These are phyloP conservation scores for Nymphalis polychloros DNA, from an alignment of 2,888 invertebrate genomes.

Conservation along the genomic window DNA sequence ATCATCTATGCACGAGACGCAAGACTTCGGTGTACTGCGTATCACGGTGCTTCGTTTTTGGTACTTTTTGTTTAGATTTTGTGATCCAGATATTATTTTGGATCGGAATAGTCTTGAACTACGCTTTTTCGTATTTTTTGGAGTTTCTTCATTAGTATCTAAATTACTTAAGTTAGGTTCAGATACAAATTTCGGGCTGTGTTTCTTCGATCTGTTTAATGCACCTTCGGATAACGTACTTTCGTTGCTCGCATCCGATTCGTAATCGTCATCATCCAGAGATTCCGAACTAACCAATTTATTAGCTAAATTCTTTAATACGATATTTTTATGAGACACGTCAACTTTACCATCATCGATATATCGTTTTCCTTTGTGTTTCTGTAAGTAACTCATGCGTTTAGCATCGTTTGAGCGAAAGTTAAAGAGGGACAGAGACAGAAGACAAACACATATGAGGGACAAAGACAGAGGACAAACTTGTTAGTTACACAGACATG, in stretches of 20 bases:
- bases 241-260: constrained; percentile 71
- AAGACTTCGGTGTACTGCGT: constrained; percentile 65
- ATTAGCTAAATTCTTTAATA: constrained; percentile 70
- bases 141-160: constrained; percentile 66
- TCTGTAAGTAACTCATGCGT: constrained; percentile 59
- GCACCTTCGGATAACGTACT: constrained; percentile 75
- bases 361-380: constrained; percentile 67
- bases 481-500: constrained; percentile 30
- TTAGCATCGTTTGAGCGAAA: constrained; percentile 39
- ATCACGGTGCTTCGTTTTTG: constrained; percentile 60
- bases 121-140: constrained; percentile 69
- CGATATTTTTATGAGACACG: constrained; percentile 72
- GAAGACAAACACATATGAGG: constrained; percentile 47
- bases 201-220: constrained; percentile 59
- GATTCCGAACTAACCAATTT: constrained; percentile 73
- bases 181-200: constrained; percentile 76
- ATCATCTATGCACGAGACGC: constrained; percentile 73
- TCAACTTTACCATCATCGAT: constrained; percentile 65
- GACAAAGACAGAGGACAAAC: constrained; percentile 43
- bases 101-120: constrained; percentile 67
- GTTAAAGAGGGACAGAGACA: constrained; percentile 27
- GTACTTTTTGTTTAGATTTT: constrained; percentile 68
- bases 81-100: constrained; percentile 56
- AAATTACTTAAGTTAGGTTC: constrained; percentile 73
- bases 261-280: constrained; percentile 67